Base-by-base conservation (phyloP, 2,888 invertebrate species). In the Platycnemis pennipes region DNA sequence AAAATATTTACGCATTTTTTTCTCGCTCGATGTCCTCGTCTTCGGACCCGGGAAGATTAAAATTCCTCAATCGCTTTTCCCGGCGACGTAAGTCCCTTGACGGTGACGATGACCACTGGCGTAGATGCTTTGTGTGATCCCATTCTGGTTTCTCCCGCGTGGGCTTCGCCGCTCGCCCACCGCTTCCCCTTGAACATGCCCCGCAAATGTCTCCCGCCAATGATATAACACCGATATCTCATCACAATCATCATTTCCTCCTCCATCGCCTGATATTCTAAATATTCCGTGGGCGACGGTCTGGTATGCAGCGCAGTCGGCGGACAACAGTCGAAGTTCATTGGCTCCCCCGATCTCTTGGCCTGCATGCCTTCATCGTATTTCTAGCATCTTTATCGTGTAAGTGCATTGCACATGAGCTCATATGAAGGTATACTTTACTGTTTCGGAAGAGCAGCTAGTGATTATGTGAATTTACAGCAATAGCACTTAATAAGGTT, bases 151-250 rank as follows among this genome's bases (percentile, higher is more conserved):
- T 16, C 31, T 2, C 4, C 69, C 91, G 63, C 63, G 91, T 91
- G 91, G 63, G 63, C 63, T 44, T 37, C 31, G 19, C 89, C 42
- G 26, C 31, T 63, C 63, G 56, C 91, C 91, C 91, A 91, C 91
- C 26, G 26, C 63, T 63, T 31, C 44, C 56, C 56, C 22, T n/a
- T 56, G 26, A 89, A 63, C 44, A 91, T 77, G 77, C 91, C 91
- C 63, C 42, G 91, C 63, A 91, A 91, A 91, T 89, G 63, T 91
- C 44, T n/a, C 37, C 91, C 44, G 44, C 91, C 91, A 91, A 45
- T 91, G 91, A 69, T 63, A 69, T 69, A 63, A 56, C 56, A 13
- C 63, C 56, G 63, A 63, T 63, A 91, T 91, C 91, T n/a, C 69
- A 44, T 69, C 69, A 44, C 44, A n/a, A 44, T 69, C 42, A 42